A percentile compares a stretch with the other conserved stretches of the same genome.
phyloP scores from a whole-genome alignment of 1,140 invertebrate genomes.

The Panulirus ornatus region DNA sequence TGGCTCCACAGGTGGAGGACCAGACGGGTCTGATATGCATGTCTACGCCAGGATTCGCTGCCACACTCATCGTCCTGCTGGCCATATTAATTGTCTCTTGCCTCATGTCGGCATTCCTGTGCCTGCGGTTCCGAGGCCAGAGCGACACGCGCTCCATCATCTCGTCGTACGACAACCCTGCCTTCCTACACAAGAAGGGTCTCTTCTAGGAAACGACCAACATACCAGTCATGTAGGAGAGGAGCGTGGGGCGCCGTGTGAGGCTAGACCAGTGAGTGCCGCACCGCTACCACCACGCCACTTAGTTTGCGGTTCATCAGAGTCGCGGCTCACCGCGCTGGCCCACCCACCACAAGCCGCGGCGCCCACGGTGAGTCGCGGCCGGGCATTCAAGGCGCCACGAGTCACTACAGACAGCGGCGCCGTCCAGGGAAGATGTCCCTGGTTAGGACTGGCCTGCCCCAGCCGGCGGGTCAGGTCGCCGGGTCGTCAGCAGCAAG shows the following conservation, averaged over 20 bases:
- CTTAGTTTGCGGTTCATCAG: background rate
- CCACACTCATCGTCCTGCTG: constrained; percentile 88
- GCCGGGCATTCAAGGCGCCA: constrained; percentile 70
- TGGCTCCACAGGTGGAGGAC: constrained; percentile 69
- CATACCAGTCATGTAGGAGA: background rate
- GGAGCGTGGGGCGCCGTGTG: constrained; percentile 11
- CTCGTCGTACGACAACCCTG: constrained; percentile 76
- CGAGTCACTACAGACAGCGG: constrained; percentile 53
- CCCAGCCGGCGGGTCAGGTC: constrained; percentile 29
- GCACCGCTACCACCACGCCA: background rate
- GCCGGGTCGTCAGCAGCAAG: constrained; percentile 15
- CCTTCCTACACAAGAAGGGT: constrained; percentile 76
- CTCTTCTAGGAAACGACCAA: constrained; percentile 72
- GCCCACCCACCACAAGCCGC: constrained; percentile 36
- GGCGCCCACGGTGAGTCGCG: constrained; percentile 32
- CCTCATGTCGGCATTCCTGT: constrained; percentile 89
- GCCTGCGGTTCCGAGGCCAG: constrained; percentile 82
- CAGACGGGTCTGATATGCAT: constrained; percentile 88
- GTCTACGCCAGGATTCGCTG: constrained; percentile 93
- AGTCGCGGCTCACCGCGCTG: background rate
- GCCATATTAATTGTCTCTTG: constrained; percentile 89
- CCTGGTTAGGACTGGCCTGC: constrained; percentile 29
- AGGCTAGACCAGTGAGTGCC: constrained; percentile 18
- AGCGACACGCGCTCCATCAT: constrained; percentile 79
- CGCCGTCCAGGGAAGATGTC: constrained; percentile 10